Percentiles rank a stretch among this genome's conserved stretches.
phyloP scores from a whole-genome alignment of 1,140 invertebrate genomes.

The Hormaphis cornu region DNA sequence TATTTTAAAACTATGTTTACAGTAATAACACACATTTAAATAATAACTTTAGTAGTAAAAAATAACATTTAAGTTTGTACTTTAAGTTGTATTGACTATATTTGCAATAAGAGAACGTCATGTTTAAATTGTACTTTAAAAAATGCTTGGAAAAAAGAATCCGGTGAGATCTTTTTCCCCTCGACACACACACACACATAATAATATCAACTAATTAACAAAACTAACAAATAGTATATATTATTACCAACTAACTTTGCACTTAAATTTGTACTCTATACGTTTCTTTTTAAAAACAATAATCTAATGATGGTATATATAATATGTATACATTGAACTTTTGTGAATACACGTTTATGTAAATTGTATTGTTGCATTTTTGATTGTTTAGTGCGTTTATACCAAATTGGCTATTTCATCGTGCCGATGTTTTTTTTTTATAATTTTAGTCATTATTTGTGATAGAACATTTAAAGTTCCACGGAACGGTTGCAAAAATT shows the following conservation, averaged over 20 bases:
- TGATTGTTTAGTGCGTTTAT: too few relatives aligned
- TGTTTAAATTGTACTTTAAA: constrained; percentile 2
- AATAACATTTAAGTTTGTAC: constrained; percentile 30
- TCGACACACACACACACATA: too few relatives aligned
- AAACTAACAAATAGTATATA: too few relatives aligned
- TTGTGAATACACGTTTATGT: constrained; percentile 10
- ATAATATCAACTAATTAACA: too few relatives aligned
- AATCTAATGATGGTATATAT: neutral
- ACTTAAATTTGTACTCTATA: constrained; percentile 31
- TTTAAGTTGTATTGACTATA: constrained; percentile 31
- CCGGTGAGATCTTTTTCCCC: neutral
- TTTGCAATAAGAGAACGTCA: neutral
- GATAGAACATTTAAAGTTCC: neutral
- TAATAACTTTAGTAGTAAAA: constrained; percentile 16
- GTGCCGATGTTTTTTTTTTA: neutral
- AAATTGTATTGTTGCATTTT: too few relatives aligned
- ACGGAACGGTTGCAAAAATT: neutral
- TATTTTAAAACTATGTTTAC: constrained; percentile 19
- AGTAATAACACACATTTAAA: constrained; percentile 15
- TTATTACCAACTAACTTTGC: constrained; percentile 29
- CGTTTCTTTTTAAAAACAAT: neutral
- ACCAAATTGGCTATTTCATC: too few relatives aligned
- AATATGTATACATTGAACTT: constrained; percentile 25
- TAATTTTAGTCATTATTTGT: neutral
- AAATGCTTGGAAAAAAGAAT: neutral